Base-by-base conservation (phyloP, 2,113 vertebrate species). In the Gulo gulo region DNA sequence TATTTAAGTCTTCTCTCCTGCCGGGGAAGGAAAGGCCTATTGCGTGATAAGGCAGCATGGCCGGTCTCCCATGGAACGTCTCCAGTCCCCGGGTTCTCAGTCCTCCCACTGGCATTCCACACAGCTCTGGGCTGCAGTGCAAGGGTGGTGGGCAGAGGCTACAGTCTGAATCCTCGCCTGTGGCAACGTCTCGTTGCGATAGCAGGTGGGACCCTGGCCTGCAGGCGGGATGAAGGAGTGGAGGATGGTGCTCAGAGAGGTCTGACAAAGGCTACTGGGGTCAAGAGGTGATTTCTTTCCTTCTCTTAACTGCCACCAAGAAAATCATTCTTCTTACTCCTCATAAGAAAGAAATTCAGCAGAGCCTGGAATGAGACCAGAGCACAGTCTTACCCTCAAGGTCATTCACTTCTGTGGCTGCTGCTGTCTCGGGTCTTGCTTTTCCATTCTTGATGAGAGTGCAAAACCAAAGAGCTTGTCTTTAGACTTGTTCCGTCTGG, bases 161-260 rank as follows among this genome's bases (percentile, higher is more conserved):
- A 67, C 5, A n/a, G 11, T 71, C 57, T 42, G 86, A 84, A 76
- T 21, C 31, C 21, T 29, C 50, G 34, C 52, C 36, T 1, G 3
- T 10, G 29, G 24, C 31, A 50, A 59, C 31, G 5, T 4, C 18
- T 90, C 29, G 3, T 20, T n/a, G 8, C 7, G 55, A 12, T 29
- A 29, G 6, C 73, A 57, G n/a, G 45, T 29, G 13, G 42, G 8
- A 20, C 6, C 24, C 65, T 52, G 80, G 55, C 39, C 87, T 63
- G 2, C 2, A 47, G 4, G 23, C 13, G 4, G 10, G 2, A 42
- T 5, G 31, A 7, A 31, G 36, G 52, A 36, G 23, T 23, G 3
- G 7, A 45, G 24, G 42, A 34, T 0, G 7, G 23, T 36, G 3
- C 29, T 71, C 31, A 14, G 16, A 50, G 24, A 21, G 15, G 11